Conservation (phyloP, 2,113 vertebrate genomes). For the Plecturocebus donacophilus region DNA sequence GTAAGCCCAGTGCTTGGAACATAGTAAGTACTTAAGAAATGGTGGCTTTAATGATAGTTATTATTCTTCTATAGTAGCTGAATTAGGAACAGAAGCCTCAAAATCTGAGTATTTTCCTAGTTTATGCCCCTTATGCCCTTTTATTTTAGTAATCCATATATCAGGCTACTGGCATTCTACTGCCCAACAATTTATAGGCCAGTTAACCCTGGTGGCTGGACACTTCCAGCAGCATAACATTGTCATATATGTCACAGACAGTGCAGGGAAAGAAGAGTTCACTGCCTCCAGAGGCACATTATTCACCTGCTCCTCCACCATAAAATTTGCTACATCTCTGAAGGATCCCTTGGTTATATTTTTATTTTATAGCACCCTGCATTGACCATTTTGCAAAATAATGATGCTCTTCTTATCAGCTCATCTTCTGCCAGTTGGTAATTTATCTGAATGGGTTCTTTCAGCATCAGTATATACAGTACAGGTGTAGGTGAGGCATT, state of each 20-base stretch:
- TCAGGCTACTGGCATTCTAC: conserved; percentile 47
- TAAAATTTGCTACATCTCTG: not conserved
- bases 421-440: conserved; percentile 38
- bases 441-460: conserved; percentile 50
- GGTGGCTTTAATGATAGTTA: not conserved
- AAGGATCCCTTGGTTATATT: conserved; percentile 41
- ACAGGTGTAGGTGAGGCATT: not conserved
- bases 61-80: not conserved
- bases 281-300: not conserved
- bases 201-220: conserved; percentile 47
- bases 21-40: not conserved
- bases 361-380: conserved; percentile 50
- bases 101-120: not conserved
- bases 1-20: not conserved
- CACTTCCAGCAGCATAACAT: not conserved
- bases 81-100: not conserved
- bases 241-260: not conserved
- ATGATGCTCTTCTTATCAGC: conserved; percentile 59
- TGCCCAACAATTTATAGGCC: conserved; percentile 63
- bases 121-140: not conserved
- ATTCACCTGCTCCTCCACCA: conserved; percentile 6
- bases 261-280: not conserved
- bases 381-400: conserved; percentile 59
- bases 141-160: conserved; percentile 43
- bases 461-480: not conserved